Evolutionary conservation across 1,140 invertebrate genomes (phyloP).

Genomic region (Globodera ellingtonae): DNA sequence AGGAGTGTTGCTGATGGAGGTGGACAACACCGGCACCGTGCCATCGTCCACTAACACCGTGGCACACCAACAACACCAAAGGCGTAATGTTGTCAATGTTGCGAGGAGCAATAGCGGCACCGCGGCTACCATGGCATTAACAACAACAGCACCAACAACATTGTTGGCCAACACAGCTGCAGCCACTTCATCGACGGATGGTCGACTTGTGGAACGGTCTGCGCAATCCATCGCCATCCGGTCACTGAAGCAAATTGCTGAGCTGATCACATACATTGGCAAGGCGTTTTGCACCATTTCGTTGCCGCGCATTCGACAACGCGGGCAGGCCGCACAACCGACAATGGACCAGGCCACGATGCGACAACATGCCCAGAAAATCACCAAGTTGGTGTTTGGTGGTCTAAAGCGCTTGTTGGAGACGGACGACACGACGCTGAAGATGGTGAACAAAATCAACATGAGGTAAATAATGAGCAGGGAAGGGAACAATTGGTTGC

Average conservation of each 20-base stretch:
- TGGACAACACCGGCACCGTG: too few relatives aligned
- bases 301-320: constrained; percentile 20
- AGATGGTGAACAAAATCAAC: constrained; percentile 1
- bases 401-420: constrained; percentile 35
- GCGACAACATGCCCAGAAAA: constrained; percentile 22
- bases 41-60: too few relatives aligned
- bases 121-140: too few relatives aligned
- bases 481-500: neutral
- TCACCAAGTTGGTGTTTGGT: constrained; percentile 32
- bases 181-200: neutral
- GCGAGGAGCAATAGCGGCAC: neutral
- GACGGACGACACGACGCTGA: constrained; percentile 2
- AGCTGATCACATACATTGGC: constrained; percentile 35
- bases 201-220: constrained; percentile 28
- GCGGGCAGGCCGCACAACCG: neutral
- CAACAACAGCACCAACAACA: too few relatives aligned
- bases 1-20: too few relatives aligned
- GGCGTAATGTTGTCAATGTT: too few relatives aligned
- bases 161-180: too few relatives aligned
- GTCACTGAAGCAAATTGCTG: constrained; percentile 32
- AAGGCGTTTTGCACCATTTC: constrained; percentile 41
- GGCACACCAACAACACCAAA: too few relatives aligned
- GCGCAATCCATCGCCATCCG: constrained; percentile 30
- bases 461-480: neutral
- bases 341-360: constrained; percentile 12